Conservation (phyloP, 2,888 invertebrate genomes). For the Calliscelio sp. region DNA sequence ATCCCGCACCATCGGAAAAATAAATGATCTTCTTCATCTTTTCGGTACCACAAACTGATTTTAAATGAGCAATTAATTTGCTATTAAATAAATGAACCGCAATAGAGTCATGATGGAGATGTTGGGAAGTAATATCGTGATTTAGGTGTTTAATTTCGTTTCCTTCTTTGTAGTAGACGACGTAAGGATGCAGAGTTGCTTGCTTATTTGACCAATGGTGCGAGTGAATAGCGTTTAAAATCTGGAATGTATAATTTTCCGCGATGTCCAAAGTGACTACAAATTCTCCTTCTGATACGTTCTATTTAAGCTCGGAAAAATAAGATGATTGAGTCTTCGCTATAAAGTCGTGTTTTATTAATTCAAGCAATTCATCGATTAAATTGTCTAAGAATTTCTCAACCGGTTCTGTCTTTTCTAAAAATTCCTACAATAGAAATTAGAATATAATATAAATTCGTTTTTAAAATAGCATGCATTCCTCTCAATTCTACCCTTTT, state of each 20-base stretch:
- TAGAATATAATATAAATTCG: too few species aligned
- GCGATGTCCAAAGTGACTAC: slow-evolving; percentile 30
- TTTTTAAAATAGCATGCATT: too few species aligned
- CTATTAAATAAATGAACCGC: slow-evolving; percentile 19
- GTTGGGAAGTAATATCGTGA: slow-evolving; percentile 20
- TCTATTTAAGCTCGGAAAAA: slow-evolving; percentile 35
- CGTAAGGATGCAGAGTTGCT: slow-evolving; percentile 37
- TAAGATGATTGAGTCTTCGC: slow-evolving; percentile 38
- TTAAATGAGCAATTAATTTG: slow-evolving; percentile 13
- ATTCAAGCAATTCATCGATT: slow-evolving; percentile 17
- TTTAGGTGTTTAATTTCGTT: slow-evolving; percentile 14
- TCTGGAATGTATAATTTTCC: slow-evolving; percentile 36
- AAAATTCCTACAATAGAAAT: too few species aligned
- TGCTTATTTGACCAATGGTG: slow-evolving; percentile 29
- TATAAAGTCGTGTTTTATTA: slow-evolving; percentile 46
- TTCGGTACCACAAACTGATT: not conserved
- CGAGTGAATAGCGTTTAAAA: slow-evolving; percentile 35
- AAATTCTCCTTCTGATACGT: slow-evolving; percentile 25
- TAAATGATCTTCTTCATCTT: slow-evolving; percentile 24
- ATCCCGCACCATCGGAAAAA: slow-evolving; percentile 21
- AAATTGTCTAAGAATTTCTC: slow-evolving; percentile 20
- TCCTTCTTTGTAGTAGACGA: slow-evolving; percentile 11
- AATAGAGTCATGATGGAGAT: not conserved
- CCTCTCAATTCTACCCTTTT: too few species aligned
- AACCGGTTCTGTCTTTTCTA: slow-evolving; percentile 24